Percentiles rank a stretch among this genome's conserved stretches.
phyloP scores from a whole-genome alignment of 2,888 invertebrate species.

The Diloba caeruleocephala region DNA sequence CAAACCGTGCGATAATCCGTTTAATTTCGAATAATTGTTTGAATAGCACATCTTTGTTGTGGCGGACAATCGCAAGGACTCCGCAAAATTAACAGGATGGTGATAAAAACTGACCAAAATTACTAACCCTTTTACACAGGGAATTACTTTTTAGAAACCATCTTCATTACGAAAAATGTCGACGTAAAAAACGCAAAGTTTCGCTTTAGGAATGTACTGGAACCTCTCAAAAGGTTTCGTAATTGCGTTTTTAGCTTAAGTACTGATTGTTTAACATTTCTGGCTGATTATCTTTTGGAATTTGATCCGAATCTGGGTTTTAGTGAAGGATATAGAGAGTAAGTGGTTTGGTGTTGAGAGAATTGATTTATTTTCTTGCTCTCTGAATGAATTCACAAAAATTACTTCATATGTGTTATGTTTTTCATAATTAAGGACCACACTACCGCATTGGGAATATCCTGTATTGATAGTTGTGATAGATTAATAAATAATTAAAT shows the following conservation, averaged over 20 bases:
- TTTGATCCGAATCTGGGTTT: conserved; percentile 18
- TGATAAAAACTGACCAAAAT: conserved; percentile 59
- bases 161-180: conserved; percentile 56
- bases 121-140: conserved; percentile 46
- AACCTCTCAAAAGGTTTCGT: conserved; percentile 14
- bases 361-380: no score
- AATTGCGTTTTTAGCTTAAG: conserved; percentile 45
- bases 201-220: conserved; percentile 32
- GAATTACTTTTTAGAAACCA: conserved; percentile 56
- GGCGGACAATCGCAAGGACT: conserved; percentile 24
- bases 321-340: background rate
- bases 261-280: conserved; percentile 42
- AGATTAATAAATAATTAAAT: no score
- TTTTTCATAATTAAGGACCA: no score
- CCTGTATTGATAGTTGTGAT: no score
- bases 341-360: no score
- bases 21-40: conserved; percentile 54
- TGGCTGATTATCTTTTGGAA: conserved; percentile 27
- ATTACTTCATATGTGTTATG: no score
- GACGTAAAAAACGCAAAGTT: conserved; percentile 44
- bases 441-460: no score
- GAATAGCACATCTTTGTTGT: conserved; percentile 40
- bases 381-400: no score
- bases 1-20: conserved; percentile 41
- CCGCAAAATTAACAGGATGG: conserved; percentile 57